These are phyloP conservation scores for Trilocha varians DNA, from an alignment of 2,888 invertebrate species.

Conservation along the genomic window DNA sequence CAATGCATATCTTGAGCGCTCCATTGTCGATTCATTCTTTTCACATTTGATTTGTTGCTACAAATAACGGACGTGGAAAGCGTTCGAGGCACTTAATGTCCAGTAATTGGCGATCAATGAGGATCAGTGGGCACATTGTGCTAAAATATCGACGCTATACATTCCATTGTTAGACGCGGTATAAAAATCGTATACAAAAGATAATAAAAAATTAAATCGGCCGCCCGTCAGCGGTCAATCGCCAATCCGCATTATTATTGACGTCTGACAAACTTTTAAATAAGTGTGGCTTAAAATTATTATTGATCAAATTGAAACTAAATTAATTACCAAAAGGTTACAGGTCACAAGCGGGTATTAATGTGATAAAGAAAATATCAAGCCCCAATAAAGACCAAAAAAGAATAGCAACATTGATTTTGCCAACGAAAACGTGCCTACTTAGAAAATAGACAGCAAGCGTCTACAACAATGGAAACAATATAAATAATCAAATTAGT, in stretches of 20 bases:
- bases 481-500: neutral
- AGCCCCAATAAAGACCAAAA: no score
- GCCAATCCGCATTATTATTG: constrained; percentile 13
- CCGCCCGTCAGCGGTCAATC: constrained; percentile 54
- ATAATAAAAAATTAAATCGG: constrained; percentile 42
- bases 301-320: no score
- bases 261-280: neutral
- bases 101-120: constrained; percentile 74
- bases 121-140: constrained; percentile 73
- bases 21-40: constrained; percentile 50
- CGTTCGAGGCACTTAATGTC: constrained; percentile 72
- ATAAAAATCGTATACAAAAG: constrained; percentile 31
- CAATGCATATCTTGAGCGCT: constrained; percentile 57
- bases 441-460: neutral
- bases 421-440: constrained; percentile 2
- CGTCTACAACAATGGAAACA: neutral
- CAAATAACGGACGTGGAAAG: constrained; percentile 66
- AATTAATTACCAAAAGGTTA: no score
- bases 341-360: neutral
- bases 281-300: no score
- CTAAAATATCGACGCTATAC: constrained; percentile 46
- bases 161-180: constrained; percentile 47
- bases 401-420: constrained; percentile 7
- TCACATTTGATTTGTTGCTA: constrained; percentile 67
- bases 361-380: no score